Conservation (phyloP, 2,888 invertebrate genomes). For the Pristionchus arcanus region DNA sequence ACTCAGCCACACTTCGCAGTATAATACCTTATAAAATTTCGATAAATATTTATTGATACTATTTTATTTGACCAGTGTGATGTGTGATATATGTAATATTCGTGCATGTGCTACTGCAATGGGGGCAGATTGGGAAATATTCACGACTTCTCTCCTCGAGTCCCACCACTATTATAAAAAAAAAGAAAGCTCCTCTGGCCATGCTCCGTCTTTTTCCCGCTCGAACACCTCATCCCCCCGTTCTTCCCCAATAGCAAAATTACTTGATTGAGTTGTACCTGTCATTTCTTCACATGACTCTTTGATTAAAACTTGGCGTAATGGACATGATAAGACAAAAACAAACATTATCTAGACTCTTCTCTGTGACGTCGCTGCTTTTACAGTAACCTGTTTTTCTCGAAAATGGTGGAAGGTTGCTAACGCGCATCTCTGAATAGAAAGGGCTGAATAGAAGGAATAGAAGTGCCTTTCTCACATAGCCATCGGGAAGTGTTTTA, state of each 20-base stretch:
- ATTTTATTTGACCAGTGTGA: background rate
- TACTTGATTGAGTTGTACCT: no score
- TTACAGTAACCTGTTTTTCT: no score
- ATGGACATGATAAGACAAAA: no score
- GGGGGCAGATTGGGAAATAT: background rate
- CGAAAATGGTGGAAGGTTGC: no score
- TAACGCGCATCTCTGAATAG: background rate
- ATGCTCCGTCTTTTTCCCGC: background rate
- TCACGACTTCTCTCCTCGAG: background rate
- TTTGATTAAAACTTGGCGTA: no score
- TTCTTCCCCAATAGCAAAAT: background rate
- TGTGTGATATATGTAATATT: background rate
- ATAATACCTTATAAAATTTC: background rate
- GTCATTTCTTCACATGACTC: no score
- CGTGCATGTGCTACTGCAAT: conserved; percentile 6
- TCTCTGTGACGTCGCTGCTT: no score
- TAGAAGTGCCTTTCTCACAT: no score
- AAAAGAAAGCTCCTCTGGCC: background rate
- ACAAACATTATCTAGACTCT: no score
- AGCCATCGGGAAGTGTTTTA: background rate
- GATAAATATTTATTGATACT: conserved; percentile 35
- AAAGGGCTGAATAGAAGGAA: no score
- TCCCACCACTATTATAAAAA: background rate
- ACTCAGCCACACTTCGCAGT: background rate
- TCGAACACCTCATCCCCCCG: background rate